These are phyloP conservation scores for Lathronympha strigana DNA, from an alignment of 2,888 invertebrate genomes.

Conservation along the genomic window DNA sequence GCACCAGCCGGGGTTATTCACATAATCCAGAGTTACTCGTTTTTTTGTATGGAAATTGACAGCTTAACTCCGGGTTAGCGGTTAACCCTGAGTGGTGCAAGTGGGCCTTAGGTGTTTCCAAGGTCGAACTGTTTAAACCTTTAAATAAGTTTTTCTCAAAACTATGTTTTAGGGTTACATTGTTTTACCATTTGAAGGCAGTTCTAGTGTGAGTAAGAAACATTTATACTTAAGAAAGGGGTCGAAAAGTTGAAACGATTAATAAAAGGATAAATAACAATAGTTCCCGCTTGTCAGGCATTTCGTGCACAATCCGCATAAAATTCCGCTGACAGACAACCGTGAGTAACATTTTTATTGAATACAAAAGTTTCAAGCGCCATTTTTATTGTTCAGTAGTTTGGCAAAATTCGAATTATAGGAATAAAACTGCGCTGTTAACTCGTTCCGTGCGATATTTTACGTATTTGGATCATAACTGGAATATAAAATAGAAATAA, in stretches of 20 bases:
- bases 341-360: slow-evolving; percentile 40
- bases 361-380: slow-evolving; percentile 38
- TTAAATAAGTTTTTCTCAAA: no score
- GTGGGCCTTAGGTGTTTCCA: no score
- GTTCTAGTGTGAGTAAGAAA: no score
- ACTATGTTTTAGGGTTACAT: no score
- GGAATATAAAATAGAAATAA: background rate
- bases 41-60: no score
- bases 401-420: slow-evolving; percentile 31
- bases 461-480: slow-evolving; percentile 7
- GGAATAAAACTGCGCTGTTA: slow-evolving; percentile 26
- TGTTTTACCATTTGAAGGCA: no score
- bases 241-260: background rate
- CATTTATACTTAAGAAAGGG: background rate
- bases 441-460: slow-evolving; percentile 14
- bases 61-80: no score
- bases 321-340: slow-evolving; percentile 37
- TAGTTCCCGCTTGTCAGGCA: slow-evolving; percentile 23
- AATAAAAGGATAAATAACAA: slow-evolving; percentile 12
- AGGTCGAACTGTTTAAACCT: no score
- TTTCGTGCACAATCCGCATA: slow-evolving; percentile 35
- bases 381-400: slow-evolving; percentile 39
- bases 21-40: no score
- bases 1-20: no score
- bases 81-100: no score